Conservation (phyloP, 30 jellyfish, hydroid and myxozoan species). For the Catostylus mosaicus region DNA sequence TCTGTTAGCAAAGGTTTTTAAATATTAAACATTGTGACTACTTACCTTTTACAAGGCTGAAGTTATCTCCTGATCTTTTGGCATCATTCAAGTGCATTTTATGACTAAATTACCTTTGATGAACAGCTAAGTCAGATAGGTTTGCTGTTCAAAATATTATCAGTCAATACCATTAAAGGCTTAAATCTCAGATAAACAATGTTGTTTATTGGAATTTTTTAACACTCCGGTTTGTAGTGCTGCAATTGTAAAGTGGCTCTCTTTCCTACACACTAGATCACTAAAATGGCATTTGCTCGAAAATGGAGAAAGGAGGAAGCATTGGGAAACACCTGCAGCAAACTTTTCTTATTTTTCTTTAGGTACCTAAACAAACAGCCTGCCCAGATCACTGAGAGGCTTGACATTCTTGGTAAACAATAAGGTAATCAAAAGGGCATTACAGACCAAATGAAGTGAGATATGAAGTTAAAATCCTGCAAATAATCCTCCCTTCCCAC, state of each 20-base stretch:
- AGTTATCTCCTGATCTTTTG: no score
- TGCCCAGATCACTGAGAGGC: slow-evolving; percentile 61
- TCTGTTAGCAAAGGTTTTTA: no score
- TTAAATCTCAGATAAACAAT: no score
- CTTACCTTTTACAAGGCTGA: no score
- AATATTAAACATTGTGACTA: no score
- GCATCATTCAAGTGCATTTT: no score
- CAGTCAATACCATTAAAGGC: no score
- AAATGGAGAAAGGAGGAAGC: slow-evolving; percentile 56
- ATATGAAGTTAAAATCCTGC: neutral
- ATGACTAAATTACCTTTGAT: no score
- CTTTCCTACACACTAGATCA: slow-evolving; percentile 79
- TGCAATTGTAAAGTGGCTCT: slow-evolving; percentile 61
- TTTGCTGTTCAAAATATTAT: no score
- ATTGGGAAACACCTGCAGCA: slow-evolving; percentile 46
- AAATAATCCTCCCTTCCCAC: no score
- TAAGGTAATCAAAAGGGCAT: slow-evolving; percentile 60
- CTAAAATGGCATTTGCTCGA: slow-evolving; percentile 63
- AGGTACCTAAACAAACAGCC: slow-evolving; percentile 51
- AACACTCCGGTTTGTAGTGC: slow-evolving; percentile 39
- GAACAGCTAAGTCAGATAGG: no score
- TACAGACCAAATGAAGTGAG: slow-evolving; percentile 18
- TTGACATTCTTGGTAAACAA: slow-evolving; percentile 34
- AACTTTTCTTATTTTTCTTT: slow-evolving; percentile 43
- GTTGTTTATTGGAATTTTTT: no score